phyloP scores from a whole-genome alignment of 2,113 vertebrate species.

The Xenopus laevis region DNA sequence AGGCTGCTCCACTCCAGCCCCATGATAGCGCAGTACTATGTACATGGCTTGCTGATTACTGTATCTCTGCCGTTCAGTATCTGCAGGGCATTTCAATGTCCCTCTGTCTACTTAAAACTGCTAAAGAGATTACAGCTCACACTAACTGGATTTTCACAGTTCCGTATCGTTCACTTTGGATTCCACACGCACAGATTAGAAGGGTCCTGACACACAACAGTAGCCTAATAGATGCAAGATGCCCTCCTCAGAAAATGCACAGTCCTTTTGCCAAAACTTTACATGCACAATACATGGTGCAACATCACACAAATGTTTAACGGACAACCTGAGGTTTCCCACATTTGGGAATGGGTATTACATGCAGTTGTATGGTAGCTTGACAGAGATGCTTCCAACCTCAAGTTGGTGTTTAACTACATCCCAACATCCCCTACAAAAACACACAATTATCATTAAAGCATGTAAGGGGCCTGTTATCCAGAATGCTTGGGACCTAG shows the following conservation, averaged over 20 bases:
- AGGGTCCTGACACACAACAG: slow-evolving; percentile 69
- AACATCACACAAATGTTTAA: slow-evolving; percentile 24
- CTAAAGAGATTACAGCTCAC: slow-evolving; percentile 99
- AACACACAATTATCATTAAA: no score
- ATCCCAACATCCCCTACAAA: no score
- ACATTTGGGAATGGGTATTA: no score
- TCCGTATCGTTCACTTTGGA: slow-evolving; percentile 79
- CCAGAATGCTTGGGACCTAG: no score
- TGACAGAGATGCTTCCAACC: no score
- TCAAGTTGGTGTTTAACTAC: no score
- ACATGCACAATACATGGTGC: not conserved
- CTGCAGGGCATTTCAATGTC: slow-evolving; percentile 78
- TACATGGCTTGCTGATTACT: slow-evolving; percentile 67
- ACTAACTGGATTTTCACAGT: slow-evolving; percentile 99
- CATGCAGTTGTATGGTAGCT: no score
- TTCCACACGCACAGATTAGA: slow-evolving; percentile 88
- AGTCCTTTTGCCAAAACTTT: slow-evolving; percentile 20
- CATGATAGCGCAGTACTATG: slow-evolving; percentile 48
- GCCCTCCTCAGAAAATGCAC: slow-evolving; percentile 33
- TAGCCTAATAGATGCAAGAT: slow-evolving; percentile 56
- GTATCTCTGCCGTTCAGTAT: slow-evolving; percentile 70
- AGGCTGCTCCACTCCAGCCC: slow-evolving; percentile 42
- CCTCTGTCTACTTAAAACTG: slow-evolving; percentile 84
- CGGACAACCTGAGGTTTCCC: no score
- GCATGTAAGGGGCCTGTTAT: no score